A percentile compares a stretch with the other conserved stretches of the same genome.
Conservation (phyloP, 2,113 vertebrate species). For the Platanista minor region DNA sequence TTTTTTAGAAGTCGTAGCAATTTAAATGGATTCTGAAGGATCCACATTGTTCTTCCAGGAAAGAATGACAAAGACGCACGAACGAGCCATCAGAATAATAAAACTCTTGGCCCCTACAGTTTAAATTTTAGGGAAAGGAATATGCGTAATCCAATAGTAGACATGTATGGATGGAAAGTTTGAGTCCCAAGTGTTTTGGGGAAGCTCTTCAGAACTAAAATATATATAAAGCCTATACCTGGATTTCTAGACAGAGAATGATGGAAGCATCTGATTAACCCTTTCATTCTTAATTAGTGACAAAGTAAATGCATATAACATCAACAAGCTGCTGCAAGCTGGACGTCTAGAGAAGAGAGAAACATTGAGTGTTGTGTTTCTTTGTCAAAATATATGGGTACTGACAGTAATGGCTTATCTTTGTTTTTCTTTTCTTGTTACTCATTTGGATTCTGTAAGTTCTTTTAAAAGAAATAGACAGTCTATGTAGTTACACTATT, state of each 20-base stretch:
- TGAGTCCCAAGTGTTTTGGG: neutral
- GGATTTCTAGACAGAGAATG: neutral
- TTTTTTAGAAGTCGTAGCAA: neutral
- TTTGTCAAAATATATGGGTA: neutral
- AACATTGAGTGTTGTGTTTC: neutral
- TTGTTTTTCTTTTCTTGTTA: slow-evolving; percentile 4
- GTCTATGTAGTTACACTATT: neutral
- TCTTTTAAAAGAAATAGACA: neutral
- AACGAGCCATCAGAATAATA: neutral
- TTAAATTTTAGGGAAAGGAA: neutral
- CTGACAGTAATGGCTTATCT: neutral
- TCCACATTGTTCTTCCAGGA: neutral
- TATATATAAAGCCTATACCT: neutral
- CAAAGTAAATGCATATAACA: neutral
- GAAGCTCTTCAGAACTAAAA: neutral
- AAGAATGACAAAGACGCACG: neutral
- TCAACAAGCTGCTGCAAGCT: neutral
- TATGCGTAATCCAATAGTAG: neutral
- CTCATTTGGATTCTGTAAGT: neutral
- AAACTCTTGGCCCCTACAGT: neutral
- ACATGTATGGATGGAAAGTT: neutral
- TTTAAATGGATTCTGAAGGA: neutral
- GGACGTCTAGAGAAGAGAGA: neutral
- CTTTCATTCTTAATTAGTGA: neutral
- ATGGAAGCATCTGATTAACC: neutral